Base-by-base conservation (phyloP, 1,140 invertebrate genomes). In the Catajapyx aquilonaris region DNA sequence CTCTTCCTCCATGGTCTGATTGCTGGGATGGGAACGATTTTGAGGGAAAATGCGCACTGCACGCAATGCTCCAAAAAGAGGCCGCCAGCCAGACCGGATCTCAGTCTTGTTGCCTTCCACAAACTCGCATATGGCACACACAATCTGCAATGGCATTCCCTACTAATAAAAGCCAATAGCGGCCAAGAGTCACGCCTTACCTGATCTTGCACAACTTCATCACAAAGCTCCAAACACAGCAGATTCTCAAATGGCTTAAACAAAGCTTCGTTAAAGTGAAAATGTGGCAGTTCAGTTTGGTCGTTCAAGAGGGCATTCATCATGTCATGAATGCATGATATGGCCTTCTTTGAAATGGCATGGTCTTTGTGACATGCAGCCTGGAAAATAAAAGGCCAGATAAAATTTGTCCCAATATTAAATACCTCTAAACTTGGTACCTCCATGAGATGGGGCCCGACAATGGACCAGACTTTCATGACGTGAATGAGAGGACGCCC, bases 231-330 rank as follows among this genome's bases (percentile, higher is more conserved):
- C 39, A 93, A 64, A 56, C 84, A 90, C 0, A 94, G 59, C 15
- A 95, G 65, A 56, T 90, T 91, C 59, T 95, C 87, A 55, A 91
- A 93, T 0, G 87, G 85, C 50, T 94, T 93, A 43, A 93, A 78
- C 3, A 95, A 60, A 1, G 84, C 81, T 57, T 93, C 88, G 52
- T 94, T 93, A 50, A 91, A 88, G 51, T 94, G 86, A 53, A 91
- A 94, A 59, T 91, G 81, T 1, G 84, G 75, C 31, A 87, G 55
- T 54, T 95, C 88, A 1, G 74, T 65, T 52, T 86, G 80, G 49
- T 84, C 81, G 45, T 83, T 81, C n/a, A 94, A 57, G 13, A 93
- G 53, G 0, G 80, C 73, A 4, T 79, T 85, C 28, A 91, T 81
- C 15, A 83, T 78, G 50, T 91, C 86, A 52, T 93, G 86, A 35